These are phyloP conservation scores for Verasper variegatus DNA, from an alignment of 2,113 vertebrate genomes.

Conservation along the genomic window DNA sequence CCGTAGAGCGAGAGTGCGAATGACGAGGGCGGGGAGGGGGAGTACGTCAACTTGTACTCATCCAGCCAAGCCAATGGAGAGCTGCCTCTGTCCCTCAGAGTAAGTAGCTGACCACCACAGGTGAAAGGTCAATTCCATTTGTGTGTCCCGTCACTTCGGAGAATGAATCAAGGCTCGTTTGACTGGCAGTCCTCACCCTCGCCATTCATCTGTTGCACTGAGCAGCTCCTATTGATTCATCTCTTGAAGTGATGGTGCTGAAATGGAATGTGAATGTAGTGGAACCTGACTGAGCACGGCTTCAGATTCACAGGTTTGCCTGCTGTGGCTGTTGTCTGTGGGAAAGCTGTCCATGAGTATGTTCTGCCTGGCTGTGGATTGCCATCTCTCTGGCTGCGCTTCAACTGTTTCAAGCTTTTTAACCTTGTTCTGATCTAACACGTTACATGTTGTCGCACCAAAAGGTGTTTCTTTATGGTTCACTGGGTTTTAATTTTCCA, in stretches of 20 bases:
- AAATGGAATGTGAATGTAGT: conserved; percentile 58
- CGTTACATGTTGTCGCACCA: conserved; percentile 34
- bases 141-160: conserved; percentile 53
- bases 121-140: conserved; percentile 70
- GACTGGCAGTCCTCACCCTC: conserved; percentile 19
- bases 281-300: conserved; percentile 59
- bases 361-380: conserved; percentile 49
- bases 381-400: conserved; percentile 58
- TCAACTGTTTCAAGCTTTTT: conserved; percentile 43
- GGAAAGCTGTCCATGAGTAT: conserved; percentile 45
- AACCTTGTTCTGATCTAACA: conserved; percentile 60
- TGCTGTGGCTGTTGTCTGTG: conserved; percentile 44
- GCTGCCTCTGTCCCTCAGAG: conserved; percentile 88
- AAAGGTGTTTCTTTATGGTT: conserved; percentile 44
- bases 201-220: conserved; percentile 4
- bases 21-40: conserved; percentile 94
- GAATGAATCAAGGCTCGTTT: conserved; percentile 45
- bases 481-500: conserved; percentile 53
- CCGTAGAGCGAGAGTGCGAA: conserved; percentile 91
- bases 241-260: conserved; percentile 45
- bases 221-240: conserved; percentile 55
- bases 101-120: conserved; percentile 85
- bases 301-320: conserved; percentile 54
- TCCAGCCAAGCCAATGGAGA: conserved; percentile 92
- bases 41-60: conserved; percentile 95